Percentiles rank a stretch among this genome's conserved stretches.
phyloP scores from a whole-genome alignment of 2,113 vertebrate species.

The Lepisosteus oculatus region DNA sequence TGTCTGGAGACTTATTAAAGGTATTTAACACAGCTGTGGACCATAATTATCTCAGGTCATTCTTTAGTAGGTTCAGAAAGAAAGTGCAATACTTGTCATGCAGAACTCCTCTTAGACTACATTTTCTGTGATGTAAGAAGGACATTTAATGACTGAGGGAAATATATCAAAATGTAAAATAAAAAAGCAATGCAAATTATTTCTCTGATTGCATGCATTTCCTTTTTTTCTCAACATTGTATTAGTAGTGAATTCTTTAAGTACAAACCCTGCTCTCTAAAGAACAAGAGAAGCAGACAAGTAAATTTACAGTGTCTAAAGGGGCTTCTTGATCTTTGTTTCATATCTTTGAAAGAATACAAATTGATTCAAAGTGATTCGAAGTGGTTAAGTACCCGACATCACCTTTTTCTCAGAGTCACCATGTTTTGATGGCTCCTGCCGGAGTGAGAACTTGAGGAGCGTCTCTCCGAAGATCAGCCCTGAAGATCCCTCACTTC shows the following conservation, averaged over 20 bases:
- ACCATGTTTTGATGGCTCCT: too few species aligned
- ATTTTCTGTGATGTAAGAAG: neutral
- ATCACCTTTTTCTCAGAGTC: too few species aligned
- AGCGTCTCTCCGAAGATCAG: too few species aligned
- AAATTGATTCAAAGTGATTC: too few species aligned
- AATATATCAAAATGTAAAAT: neutral
- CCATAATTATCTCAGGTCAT: conserved; percentile 23
- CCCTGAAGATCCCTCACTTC: too few species aligned
- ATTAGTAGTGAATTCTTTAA: neutral
- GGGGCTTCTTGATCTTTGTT: too few species aligned
- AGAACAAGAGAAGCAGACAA: neutral
- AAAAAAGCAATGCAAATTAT: conserved; percentile 10
- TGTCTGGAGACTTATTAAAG: conserved; percentile 20
- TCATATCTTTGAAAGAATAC: too few species aligned
- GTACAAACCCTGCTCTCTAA: neutral
- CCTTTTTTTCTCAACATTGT: neutral
- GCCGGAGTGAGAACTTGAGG: too few species aligned
- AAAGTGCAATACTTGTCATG: conserved; percentile 21
- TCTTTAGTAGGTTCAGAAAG: conserved; percentile 16
- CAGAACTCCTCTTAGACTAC: conserved; percentile 7
- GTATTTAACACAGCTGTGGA: conserved; percentile 31
- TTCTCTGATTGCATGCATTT: conserved; percentile 3
- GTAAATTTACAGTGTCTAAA: neutral
- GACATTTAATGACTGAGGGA: neutral
- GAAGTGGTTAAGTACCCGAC: too few species aligned